Conservation (phyloP, 1,140 invertebrate genomes). For the Drosophila murphyi region DNA sequence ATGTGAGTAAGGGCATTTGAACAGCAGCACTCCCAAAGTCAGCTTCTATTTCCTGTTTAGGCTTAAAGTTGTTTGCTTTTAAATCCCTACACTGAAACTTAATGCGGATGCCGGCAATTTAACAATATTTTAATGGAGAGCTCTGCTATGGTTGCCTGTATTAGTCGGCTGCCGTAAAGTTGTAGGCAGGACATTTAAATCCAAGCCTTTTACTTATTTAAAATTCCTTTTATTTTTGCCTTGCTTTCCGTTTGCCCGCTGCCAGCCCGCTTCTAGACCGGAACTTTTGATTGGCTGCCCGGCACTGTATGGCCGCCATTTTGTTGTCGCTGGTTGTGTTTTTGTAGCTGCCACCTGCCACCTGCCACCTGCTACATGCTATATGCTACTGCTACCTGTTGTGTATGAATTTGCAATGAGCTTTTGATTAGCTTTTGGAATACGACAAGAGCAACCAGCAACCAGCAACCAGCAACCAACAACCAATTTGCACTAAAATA, state of each 20-base stretch:
- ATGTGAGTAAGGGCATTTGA: not conserved
- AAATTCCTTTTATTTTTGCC: constrained; percentile 64
- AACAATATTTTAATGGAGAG: constrained; percentile 47
- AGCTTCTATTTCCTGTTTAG: not conserved
- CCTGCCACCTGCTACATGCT: not conserved
- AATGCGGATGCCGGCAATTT: constrained; percentile 30
- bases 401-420: constrained; percentile 72
- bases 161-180: constrained; percentile 34
- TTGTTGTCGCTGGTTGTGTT: constrained; percentile 5
- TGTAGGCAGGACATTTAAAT: constrained; percentile 55
- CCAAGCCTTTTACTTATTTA: constrained; percentile 44
- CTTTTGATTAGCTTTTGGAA: constrained; percentile 73
- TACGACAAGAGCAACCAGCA: constrained; percentile 24
- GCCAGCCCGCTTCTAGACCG: not conserved
- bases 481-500: constrained; percentile 3
- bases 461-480: not conserved
- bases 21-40: not conserved
- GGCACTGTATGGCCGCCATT: constrained; percentile 10
- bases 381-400: constrained; percentile 21
- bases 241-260: not conserved
- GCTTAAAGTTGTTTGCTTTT: constrained; percentile 9
- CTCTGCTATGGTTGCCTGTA: constrained; percentile 6
- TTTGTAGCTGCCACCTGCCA: not conserved
- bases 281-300: constrained; percentile 29
- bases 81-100: constrained; percentile 8